Conservation (phyloP, 1,140 invertebrate genomes). For the Tetramorium alpestre region DNA sequence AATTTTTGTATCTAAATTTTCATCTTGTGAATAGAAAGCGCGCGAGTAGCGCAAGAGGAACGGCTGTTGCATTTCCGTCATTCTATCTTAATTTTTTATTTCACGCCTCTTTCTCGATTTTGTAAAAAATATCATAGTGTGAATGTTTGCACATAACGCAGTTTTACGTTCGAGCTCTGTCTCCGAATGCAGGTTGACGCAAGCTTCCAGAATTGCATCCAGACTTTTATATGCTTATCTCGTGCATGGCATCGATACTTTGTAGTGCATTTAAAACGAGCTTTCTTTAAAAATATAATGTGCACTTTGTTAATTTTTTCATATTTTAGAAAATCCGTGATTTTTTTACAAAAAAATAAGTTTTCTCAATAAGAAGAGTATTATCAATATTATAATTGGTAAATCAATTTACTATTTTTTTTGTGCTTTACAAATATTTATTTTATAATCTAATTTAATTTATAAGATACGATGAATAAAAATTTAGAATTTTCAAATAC, state of each 20-base stretch:
- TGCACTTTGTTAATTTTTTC: conserved; percentile 9
- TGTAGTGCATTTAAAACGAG: not conserved
- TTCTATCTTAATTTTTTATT: conserved; percentile 37
- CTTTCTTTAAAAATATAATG: not conserved
- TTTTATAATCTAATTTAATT: not conserved
- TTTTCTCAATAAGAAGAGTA: not conserved
- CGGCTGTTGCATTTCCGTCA: not conserved
- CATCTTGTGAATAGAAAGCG: not conserved
- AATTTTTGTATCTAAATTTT: no score
- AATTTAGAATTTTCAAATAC: not conserved
- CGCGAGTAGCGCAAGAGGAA: not conserved
- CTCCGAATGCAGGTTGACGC: conserved; percentile 10
- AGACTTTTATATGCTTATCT: conserved; percentile 43
- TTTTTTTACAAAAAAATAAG: not conserved
- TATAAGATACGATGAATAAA: not conserved
- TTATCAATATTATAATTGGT: not conserved
- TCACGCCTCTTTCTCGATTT: conserved; percentile 7
- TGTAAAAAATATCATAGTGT: conserved; percentile 31
- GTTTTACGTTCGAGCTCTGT: not conserved
- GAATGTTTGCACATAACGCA: conserved; percentile 36
- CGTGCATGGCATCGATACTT: conserved; percentile 22
- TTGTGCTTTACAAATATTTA: not conserved
- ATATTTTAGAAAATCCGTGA: not conserved
- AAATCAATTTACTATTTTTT: not conserved
- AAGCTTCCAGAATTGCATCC: conserved; percentile 36